Conservation (phyloP, 2,113 vertebrate species). For the Chauna torquata region DNA sequence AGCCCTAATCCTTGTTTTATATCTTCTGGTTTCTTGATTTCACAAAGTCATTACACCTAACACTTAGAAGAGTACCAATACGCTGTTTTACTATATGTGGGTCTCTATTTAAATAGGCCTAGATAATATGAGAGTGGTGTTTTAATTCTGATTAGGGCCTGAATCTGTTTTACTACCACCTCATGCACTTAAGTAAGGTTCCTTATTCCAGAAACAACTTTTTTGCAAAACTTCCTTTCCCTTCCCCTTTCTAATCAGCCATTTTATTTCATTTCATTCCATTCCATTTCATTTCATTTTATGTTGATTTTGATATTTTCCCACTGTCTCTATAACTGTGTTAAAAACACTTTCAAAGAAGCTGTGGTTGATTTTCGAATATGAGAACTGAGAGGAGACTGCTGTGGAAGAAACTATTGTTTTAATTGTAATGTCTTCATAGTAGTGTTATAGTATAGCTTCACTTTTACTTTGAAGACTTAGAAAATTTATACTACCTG, state of each 20-base stretch:
- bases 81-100: background rate
- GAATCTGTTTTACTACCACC: background rate
- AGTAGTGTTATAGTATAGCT: background rate
- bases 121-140: background rate
- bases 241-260: background rate
- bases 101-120: background rate
- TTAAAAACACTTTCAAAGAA: background rate
- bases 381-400: background rate
- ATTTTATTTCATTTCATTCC: background rate
- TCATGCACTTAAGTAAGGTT: background rate
- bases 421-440: background rate
- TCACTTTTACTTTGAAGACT: background rate
- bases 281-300: background rate
- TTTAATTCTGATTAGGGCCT: background rate
- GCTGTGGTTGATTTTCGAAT: background rate
- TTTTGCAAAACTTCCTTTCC: background rate
- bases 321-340: background rate
- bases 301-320: fast-evolving
- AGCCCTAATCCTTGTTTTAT: background rate
- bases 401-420: background rate
- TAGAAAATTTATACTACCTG: background rate
- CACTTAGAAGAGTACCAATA: background rate
- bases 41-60: background rate
- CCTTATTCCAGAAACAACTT: background rate
- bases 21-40: background rate